A percentile compares a stretch with the other conserved stretches of the same genome.
phyloP scores from a whole-genome alignment of 23 tunicate genomes.

The Aplidium turbinatum region DNA sequence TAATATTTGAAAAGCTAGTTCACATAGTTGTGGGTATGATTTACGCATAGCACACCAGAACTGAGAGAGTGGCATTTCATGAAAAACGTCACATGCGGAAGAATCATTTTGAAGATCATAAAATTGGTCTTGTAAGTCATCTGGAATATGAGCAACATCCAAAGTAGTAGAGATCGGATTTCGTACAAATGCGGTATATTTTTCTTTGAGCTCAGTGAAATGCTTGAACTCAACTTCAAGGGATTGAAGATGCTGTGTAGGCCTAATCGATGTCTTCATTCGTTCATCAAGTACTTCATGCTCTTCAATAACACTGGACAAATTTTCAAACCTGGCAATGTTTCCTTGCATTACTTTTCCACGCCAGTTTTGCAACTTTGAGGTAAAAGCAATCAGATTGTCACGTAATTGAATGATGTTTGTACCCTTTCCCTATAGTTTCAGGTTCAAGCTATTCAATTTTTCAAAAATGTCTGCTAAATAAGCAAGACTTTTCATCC shows the following conservation, averaged over 20 bases:
- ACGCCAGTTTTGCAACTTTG: conserved; percentile 38
- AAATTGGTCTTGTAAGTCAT: conserved; percentile 16
- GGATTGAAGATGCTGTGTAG: conserved; percentile 39
- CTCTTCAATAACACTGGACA: conserved; percentile 12
- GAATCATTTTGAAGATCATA: conserved; percentile 31
- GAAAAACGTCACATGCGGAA: conserved; percentile 19
- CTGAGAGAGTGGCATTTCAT: conserved; percentile 43
- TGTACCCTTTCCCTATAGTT: conserved; percentile 18
- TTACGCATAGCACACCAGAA: conserved; percentile 16
- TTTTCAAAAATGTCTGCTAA: conserved; percentile 31
- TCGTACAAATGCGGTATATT: conserved; percentile 4
- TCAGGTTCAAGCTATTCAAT: conserved; percentile 19
- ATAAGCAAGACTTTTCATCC: conserved; percentile 23
- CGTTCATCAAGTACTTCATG: conserved; percentile 6
- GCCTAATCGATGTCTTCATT: conserved; percentile 33
- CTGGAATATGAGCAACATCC: conserved; percentile 5
- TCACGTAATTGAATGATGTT: conserved; percentile 36
- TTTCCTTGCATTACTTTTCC: conserved; percentile 33
- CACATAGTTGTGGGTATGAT: too few relatives aligned
- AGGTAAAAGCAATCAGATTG: conserved; percentile 34
- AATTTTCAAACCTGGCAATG: conserved; percentile 32
- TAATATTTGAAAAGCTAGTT: too few relatives aligned
- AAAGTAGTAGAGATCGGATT: conserved; percentile 2
- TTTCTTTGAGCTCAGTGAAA: conserved; percentile 24
- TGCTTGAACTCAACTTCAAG: conserved; percentile 37